Percentiles rank a stretch among this genome's conserved stretches.
phyloP scores from a whole-genome alignment of 1,140 invertebrate genomes.

The Portunus trituberculatus region DNA sequence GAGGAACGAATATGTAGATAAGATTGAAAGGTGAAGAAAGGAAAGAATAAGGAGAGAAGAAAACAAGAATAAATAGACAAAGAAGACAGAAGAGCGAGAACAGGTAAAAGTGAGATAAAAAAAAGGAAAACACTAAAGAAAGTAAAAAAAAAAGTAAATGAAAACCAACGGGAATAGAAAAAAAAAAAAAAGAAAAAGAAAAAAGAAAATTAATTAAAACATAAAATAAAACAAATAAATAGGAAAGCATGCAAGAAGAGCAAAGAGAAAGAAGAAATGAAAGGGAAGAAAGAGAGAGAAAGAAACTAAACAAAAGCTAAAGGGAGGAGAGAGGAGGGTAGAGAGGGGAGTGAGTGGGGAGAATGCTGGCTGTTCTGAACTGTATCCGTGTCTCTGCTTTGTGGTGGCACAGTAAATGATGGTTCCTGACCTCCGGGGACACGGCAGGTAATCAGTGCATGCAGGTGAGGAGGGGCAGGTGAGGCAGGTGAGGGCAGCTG shows the following conservation, averaged over 20 bases:
- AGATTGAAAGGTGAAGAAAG: too few relatives aligned
- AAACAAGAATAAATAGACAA: too few relatives aligned
- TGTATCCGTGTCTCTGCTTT: neutral
- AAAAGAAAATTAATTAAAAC: neutral
- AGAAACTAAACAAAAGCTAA: too few relatives aligned
- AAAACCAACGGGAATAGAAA: neutral
- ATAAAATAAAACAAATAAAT: neutral
- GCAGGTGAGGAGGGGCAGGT: neutral
- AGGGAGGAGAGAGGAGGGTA: too few relatives aligned
- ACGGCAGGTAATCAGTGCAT: slow-evolving; percentile 30
- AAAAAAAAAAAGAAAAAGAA: neutral
- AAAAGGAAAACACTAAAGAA: too few relatives aligned
- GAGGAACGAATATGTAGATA: neutral
- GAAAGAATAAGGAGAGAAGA: too few relatives aligned
- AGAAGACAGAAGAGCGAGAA: too few relatives aligned
- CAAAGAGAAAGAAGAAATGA: too few relatives aligned
- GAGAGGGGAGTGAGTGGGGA: too few relatives aligned
- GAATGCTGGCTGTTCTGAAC: neutral
- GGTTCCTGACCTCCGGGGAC: neutral
- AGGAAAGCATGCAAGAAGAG: neutral
- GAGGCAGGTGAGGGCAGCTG: neutral
- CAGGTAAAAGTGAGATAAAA: too few relatives aligned
- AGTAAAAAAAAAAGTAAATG: neutral
- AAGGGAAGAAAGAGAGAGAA: too few relatives aligned
- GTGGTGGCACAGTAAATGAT: neutral